These are phyloP conservation scores for Brachyopa scutellaris DNA, from an alignment of 2,888 invertebrate genomes.

Conservation along the genomic window DNA sequence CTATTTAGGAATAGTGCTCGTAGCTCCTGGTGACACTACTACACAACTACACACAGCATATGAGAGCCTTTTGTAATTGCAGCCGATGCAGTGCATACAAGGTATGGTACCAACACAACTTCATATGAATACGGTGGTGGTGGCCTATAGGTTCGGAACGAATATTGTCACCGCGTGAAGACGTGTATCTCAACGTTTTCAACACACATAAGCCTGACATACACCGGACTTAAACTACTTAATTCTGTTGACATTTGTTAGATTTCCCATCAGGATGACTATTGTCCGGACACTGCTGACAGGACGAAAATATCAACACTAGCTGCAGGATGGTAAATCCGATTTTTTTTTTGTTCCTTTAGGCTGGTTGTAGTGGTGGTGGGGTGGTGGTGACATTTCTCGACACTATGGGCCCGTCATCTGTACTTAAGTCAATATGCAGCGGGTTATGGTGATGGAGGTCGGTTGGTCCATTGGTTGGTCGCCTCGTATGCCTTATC, in stretches of 20 bases:
- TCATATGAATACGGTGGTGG: conserved; percentile 24
- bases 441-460: not conserved
- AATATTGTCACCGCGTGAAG: conserved; percentile 45
- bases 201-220: conserved; percentile 41
- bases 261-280: conserved; percentile 59
- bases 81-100: conserved; percentile 3
- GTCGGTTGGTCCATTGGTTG: not conserved
- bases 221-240: conserved; percentile 54
- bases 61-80: conserved; percentile 16
- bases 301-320: conserved; percentile 59
- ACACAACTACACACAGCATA: not conserved
- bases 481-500: conserved; percentile 3
- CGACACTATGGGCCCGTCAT: conserved; percentile 11
- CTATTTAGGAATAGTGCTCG: conserved; percentile 37
- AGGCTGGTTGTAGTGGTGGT: too few species aligned
- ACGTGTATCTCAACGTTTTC: conserved; percentile 48
- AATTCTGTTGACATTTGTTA: conserved; percentile 69
- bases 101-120: not conserved
- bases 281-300: conserved; percentile 57
- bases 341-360: too few species aligned
- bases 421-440: conserved; percentile 45
- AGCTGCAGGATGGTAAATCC: conserved; percentile 8
- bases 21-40: conserved; percentile 9
- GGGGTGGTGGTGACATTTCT: not conserved
- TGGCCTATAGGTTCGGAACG: conserved; percentile 4